Evolutionary conservation across 2,113 vertebrate species (phyloP).

Genomic region (Prietella phreatophila): DNA sequence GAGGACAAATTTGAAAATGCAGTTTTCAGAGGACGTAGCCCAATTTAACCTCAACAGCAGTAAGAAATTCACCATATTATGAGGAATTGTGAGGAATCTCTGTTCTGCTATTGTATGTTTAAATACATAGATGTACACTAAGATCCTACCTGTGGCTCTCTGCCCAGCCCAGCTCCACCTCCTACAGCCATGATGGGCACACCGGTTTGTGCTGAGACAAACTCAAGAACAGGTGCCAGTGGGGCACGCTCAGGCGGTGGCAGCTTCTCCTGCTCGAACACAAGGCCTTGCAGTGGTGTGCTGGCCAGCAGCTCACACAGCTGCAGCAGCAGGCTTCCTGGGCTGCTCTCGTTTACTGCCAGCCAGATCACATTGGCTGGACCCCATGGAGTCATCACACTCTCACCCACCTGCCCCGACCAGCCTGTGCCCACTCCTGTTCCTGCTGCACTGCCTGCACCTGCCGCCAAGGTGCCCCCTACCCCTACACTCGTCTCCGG

Average conservation of each 20-base stretch:
- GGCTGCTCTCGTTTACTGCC: conserved; percentile 89
- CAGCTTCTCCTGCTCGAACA: conserved; percentile 88
- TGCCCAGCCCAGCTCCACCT: conserved; percentile 87
- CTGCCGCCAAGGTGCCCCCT: conserved; percentile 54
- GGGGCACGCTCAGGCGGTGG: conserved; percentile 74
- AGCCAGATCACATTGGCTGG: conserved; percentile 84
- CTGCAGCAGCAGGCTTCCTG: conserved; percentile 85
- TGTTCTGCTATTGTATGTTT: neutral
- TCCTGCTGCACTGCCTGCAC: conserved; percentile 62
- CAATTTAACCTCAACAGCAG: neutral
- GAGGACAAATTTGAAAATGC: too few relatives aligned
- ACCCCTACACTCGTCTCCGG: conserved; percentile 72
- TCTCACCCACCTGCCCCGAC: conserved; percentile 72
- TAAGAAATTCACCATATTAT: neutral
- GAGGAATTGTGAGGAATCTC: neutral
- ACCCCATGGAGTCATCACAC: conserved; percentile 79
- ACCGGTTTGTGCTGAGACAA: conserved; percentile 90
- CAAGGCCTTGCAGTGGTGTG: conserved; percentile 87
- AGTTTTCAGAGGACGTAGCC: neutral
- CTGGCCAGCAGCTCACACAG: conserved; percentile 91
- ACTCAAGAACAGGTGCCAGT: conserved; percentile 93
- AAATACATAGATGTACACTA: neutral
- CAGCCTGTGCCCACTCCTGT: conserved; percentile 60
- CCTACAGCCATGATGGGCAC: conserved; percentile 90
- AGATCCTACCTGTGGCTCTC: conserved; percentile 84